phyloP scores from a whole-genome alignment of 2,888 invertebrate species.

The Phorcus lineatus region DNA sequence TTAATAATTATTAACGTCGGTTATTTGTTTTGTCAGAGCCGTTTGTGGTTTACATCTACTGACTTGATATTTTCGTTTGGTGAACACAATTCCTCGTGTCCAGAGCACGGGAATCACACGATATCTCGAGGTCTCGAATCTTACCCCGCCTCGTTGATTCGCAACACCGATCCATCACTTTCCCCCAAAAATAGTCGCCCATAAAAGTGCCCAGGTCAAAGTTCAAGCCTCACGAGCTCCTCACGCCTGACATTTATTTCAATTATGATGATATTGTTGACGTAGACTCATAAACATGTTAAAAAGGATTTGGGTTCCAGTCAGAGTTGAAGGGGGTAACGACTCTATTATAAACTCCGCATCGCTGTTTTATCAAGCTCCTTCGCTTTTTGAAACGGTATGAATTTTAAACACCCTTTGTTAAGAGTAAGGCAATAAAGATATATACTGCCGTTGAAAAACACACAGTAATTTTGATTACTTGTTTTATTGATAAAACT shows the following conservation, averaged over 20 bases:
- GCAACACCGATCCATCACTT: neutral
- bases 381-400: no score
- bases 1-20: constrained; percentile 14
- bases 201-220: constrained; percentile 20
- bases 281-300: neutral
- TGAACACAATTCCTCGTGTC: neutral
- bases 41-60: neutral
- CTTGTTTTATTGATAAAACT: no score
- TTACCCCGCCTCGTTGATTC: no score
- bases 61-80: constrained; percentile 10
- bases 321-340: no score
- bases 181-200: neutral
- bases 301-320: neutral
- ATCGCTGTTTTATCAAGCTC: no score
- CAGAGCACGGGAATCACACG: neutral
- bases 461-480: no score
- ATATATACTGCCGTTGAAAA: no score
- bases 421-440: no score
- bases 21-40: constrained; percentile 21
- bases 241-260: constrained; percentile 16
- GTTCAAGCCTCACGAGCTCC: neutral
- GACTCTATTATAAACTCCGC: no score
- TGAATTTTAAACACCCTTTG: no score
- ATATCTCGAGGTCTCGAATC: neutral
- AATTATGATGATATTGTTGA: constrained; percentile 3